Conservation (phyloP, 2,888 invertebrate species). For the Argyresthia albistria region DNA sequence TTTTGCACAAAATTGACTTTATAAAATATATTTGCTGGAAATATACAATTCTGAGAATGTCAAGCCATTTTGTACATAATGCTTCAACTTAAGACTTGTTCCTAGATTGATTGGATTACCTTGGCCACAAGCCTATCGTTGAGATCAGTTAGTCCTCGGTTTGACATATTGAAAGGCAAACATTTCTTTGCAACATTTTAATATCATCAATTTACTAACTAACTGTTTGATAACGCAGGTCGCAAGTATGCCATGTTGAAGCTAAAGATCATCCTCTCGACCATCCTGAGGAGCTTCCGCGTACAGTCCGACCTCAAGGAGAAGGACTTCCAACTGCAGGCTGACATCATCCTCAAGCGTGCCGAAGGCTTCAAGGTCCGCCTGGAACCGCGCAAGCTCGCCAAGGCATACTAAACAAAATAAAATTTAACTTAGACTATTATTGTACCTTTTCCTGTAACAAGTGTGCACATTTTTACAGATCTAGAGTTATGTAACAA, state of each 20-base stretch:
- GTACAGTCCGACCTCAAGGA: constrained; percentile 78
- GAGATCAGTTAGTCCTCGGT: no score
- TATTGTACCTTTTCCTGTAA: constrained; percentile 19
- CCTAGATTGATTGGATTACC: no score
- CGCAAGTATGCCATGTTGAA: constrained; percentile 88
- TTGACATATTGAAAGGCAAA: no score
- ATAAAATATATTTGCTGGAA: no score
- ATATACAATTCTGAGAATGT: no score
- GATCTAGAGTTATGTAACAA: constrained; percentile 20
- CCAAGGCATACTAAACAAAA: constrained; percentile 40
- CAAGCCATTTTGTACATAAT: no score
- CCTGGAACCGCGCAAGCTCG: constrained; percentile 76
- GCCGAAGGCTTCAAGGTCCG: constrained; percentile 83
- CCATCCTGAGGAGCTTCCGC: constrained; percentile 80
- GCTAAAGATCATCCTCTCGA: constrained; percentile 82
- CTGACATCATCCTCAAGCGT: constrained; percentile 84
- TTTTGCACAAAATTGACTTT: no score
- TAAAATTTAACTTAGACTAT: constrained; percentile 10
- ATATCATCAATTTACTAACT: not conserved
- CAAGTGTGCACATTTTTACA: constrained; percentile 24
- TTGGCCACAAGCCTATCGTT: no score
- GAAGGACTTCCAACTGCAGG: constrained; percentile 79
- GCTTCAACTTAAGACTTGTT: no score
- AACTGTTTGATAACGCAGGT: constrained; percentile 45
- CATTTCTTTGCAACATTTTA: not conserved